Evolutionary conservation across 2,797 vertebrate species (phyloP).

Genomic region (Epinephelus coioides): DNA sequence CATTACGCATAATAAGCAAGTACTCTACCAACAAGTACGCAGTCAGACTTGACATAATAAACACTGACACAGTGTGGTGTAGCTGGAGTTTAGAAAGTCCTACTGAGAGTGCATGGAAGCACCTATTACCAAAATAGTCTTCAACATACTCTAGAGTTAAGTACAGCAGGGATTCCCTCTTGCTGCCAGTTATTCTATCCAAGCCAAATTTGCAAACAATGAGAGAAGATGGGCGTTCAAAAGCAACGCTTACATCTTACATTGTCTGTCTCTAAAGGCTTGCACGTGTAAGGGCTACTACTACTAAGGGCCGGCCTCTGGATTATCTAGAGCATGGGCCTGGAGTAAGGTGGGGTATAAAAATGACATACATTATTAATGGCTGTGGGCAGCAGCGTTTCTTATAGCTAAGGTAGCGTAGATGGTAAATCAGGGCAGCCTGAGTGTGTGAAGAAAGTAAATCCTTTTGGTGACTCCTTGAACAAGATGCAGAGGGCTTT

Average conservation of each 20-base stretch:
- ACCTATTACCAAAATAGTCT: not conserved
- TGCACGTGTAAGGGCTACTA: constrained; percentile 9
- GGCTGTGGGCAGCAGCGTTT: constrained; percentile 28
- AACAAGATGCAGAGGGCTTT: not conserved
- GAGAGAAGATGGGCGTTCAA: constrained; percentile 14
- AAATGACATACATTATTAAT: constrained; percentile 60
- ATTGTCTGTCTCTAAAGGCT: constrained; percentile 1
- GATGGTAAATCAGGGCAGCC: constrained; percentile 26
- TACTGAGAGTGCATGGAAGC: not conserved
- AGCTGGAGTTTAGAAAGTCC: not conserved
- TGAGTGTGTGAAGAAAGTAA: constrained; percentile 15
- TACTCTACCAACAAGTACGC: not conserved
- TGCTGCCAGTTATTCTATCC: constrained; percentile 9
- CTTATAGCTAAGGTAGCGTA: constrained; percentile 31
- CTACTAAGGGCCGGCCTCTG: not conserved
- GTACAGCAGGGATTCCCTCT: constrained; percentile 8
- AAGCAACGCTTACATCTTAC: constrained; percentile 1
- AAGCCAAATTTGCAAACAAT: not conserved
- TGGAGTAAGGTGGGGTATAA: constrained; percentile 39
- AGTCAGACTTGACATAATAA: not conserved
- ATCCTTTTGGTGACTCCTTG: not conserved
- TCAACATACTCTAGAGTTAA: constrained; percentile 4
- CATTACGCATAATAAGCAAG: not conserved
- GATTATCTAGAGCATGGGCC: constrained; percentile 33
- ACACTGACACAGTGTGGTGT: not conserved